Conservation (phyloP, 2,888 invertebrate species). For the Aphodius sticticus region DNA sequence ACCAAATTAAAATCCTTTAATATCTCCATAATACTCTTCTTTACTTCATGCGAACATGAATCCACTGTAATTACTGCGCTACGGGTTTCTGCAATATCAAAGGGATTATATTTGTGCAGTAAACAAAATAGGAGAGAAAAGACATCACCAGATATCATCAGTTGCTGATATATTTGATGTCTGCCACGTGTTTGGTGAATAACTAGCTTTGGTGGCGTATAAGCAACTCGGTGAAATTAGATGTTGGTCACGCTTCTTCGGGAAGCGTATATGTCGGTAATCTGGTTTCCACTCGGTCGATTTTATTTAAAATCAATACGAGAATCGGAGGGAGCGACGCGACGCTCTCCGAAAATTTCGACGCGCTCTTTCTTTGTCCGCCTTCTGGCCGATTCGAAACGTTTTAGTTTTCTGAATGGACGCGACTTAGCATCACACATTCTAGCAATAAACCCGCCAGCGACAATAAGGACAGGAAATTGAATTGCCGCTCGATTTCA, state of each 20-base stretch:
- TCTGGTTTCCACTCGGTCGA: constrained; percentile 32
- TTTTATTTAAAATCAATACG: constrained; percentile 33
- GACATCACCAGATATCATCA: too few relatives aligned
- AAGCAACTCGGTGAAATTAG: background rate
- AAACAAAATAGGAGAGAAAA: too few relatives aligned
- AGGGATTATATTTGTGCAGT: too few relatives aligned
- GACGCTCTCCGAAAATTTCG: background rate
- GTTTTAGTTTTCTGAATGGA: background rate
- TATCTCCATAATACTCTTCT: too few relatives aligned
- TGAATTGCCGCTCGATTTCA: background rate
- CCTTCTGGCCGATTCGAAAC: background rate
- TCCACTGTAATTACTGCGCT: too few relatives aligned
- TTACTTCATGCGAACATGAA: too few relatives aligned
- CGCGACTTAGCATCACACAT: background rate
- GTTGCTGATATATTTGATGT: too few relatives aligned
- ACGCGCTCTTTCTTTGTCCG: background rate
- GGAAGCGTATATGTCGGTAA: constrained; percentile 20
- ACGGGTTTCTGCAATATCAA: too few relatives aligned
- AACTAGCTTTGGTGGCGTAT: background rate
- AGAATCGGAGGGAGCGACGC: background rate
- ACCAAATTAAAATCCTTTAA: too few relatives aligned
- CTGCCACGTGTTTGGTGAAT: background rate
- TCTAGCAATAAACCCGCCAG: background rate
- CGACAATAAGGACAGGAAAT: background rate
- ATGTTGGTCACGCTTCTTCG: background rate